These are phyloP conservation scores for Metridium senile DNA, from an alignment of 92 coral and sea anemone genomes.

Conservation along the genomic window DNA sequence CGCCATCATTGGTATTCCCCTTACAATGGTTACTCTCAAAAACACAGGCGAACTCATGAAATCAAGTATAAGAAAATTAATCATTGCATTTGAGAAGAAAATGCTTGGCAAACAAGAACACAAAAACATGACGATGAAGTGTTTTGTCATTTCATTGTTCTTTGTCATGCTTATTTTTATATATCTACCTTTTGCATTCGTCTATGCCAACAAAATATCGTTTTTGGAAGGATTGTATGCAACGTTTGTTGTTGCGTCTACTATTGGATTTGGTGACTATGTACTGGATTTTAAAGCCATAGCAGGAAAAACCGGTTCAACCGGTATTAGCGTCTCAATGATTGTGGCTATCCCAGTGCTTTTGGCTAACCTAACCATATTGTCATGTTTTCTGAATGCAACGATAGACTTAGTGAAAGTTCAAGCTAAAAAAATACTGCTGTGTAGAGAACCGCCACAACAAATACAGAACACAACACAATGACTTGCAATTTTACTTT, in stretches of 20 bases:
- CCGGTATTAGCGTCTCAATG: too few species aligned
- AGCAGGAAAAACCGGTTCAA: not conserved
- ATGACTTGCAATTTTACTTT: too few species aligned
- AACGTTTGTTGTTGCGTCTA: slow-evolving; percentile 35
- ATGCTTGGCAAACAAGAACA: slow-evolving; percentile 5
- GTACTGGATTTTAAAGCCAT: not conserved
- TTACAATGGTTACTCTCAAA: slow-evolving; percentile 49
- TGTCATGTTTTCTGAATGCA: slow-evolving; percentile 18
- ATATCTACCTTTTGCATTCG: slow-evolving; percentile 6
- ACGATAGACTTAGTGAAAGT: too few species aligned
- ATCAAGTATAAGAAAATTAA: not conserved
- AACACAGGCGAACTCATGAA: slow-evolving; percentile 45
- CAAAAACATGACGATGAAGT: not conserved
- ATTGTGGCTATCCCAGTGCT: not conserved
- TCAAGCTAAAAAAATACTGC: too few species aligned
- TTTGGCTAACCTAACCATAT: not conserved
- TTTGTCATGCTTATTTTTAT: slow-evolving; percentile 16
- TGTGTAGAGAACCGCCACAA: too few species aligned
- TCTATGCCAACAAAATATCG: slow-evolving; percentile 12
- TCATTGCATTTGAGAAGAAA: slow-evolving; percentile 25
- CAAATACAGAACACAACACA: too few species aligned
- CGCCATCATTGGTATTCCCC: slow-evolving; percentile 51
- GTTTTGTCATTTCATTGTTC: slow-evolving; percentile 13
- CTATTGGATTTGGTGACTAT: slow-evolving; percentile 60
- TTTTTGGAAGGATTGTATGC: slow-evolving; percentile 45